Percentiles rank a stretch among this genome's conserved stretches.
phyloP scores from a whole-genome alignment of 2,797 vertebrate species.

The Argya squamiceps region DNA sequence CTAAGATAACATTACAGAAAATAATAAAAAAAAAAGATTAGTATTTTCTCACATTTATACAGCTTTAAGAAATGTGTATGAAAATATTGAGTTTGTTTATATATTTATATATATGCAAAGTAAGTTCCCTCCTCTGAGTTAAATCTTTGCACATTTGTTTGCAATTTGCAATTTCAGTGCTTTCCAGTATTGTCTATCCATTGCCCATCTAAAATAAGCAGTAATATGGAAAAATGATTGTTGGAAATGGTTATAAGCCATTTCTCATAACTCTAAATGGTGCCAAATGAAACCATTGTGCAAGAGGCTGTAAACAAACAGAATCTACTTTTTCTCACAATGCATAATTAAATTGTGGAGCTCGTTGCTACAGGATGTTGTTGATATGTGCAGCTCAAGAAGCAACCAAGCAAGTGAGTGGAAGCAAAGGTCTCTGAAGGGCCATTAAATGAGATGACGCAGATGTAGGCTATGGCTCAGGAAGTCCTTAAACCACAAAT shows the following conservation, averaged over 20 bases:
- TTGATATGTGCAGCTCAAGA: constrained; percentile 34
- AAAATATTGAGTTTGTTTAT: background rate
- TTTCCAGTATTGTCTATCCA: background rate
- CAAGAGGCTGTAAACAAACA: constrained; percentile 40
- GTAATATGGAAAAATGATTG: constrained; percentile 7
- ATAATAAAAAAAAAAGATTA: background rate
- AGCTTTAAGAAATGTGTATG: background rate
- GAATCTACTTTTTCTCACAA: constrained; percentile 29
- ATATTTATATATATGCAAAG: background rate
- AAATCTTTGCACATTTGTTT: constrained; percentile 7
- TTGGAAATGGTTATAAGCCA: background rate
- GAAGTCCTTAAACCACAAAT: constrained; percentile 65
- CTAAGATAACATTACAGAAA: background rate
- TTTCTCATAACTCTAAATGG: background rate
- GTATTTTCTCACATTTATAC: background rate
- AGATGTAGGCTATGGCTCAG: constrained; percentile 39
- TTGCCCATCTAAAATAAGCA: constrained; percentile 20
- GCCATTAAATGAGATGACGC: constrained; percentile 55
- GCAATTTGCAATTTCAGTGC: background rate
- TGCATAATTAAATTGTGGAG: constrained; percentile 4
- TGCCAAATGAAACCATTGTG: constrained; percentile 17
- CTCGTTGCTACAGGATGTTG: constrained; percentile 14
- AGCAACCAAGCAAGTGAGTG: constrained; percentile 12
- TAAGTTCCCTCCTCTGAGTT: background rate
- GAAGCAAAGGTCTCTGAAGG: constrained; percentile 42